Base-by-base conservation (phyloP, 1,140 invertebrate species). In the Drosophila ironensis region DNA sequence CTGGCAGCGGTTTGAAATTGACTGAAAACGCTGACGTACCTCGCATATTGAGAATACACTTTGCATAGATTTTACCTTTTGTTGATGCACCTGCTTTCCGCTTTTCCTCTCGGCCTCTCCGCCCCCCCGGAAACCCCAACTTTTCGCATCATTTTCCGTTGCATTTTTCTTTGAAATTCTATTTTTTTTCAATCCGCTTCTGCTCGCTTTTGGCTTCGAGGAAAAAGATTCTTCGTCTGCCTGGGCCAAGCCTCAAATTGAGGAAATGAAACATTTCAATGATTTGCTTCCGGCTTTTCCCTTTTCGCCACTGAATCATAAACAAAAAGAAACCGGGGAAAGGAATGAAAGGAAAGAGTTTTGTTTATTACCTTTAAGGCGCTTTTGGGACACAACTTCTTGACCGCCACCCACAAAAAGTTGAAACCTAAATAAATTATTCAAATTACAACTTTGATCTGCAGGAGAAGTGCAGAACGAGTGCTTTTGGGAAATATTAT, bases 251-350 rank as follows among this genome's bases (percentile, higher is more conserved):
- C 70, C 66, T 42, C 71, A 64, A 78, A 73, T 76, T 73, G 72
- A 84, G 80, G 80, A 84, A 84, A 86, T 86, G 80, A 73, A 72
- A 72, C 60, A 80, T 86, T 84, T 84, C 66, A 84, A 86, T 84
- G 80, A 80, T 80, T 86, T 56, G 72, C 71, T 80, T 84, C 80
- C 74, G 80, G 74, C 60, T 54, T 56, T 76, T 46, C 28, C 42
- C 20, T 37, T 20, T 53, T 63, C 8, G 35, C 42, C 41, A 44
- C 12, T 19, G 44, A 38, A 30, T 69, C 42, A 45, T 53, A 54
- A 40, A 40, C 63, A 67, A 44, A 67, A 51, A 37, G 8, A n/a
- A 2, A 19, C 1, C 11, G 4, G 30, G 11, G 4, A 11, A 11
- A 2, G 30, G n/a, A n/a, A n/a, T n/a, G 27, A 28, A 33, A 40